These are phyloP conservation scores for Gryllus bimaculatus DNA, from an alignment of 1,140 invertebrate genomes.

Conservation along the genomic window DNA sequence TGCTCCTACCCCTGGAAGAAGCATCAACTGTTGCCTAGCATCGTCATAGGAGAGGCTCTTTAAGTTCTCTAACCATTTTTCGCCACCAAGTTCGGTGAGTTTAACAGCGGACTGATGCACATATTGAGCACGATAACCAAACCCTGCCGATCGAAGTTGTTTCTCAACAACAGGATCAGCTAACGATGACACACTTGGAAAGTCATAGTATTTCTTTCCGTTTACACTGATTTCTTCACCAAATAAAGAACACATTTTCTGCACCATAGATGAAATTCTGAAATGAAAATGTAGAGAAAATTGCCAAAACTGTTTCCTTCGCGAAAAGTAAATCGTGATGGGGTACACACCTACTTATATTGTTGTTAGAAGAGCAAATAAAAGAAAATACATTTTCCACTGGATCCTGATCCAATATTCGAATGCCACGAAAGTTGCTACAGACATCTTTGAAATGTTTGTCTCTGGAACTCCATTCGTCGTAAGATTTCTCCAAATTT, in stretches of 20 bases:
- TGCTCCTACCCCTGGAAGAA: constrained; percentile 75
- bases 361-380: constrained; percentile 96
- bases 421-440: constrained; percentile 65
- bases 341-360: constrained; percentile 65
- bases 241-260: constrained; percentile 76
- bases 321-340: constrained; percentile 9
- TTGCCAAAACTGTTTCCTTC: constrained; percentile 17
- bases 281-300: constrained; percentile 19
- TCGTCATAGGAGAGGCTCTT: constrained; percentile 55
- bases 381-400: constrained; percentile 92
- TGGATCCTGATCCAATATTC: constrained; percentile 86
- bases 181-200: constrained; percentile 65
- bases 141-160: constrained; percentile 65
- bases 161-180: constrained; percentile 50
- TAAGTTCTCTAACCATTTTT: constrained; percentile 60
- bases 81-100: constrained; percentile 55
- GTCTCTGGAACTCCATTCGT: constrained; percentile 65
- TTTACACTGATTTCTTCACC: constrained; percentile 64
- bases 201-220: constrained; percentile 58
- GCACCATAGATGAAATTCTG: constrained; percentile 84
- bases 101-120: constrained; percentile 62
- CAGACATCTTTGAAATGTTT: constrained; percentile 58
- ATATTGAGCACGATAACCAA: constrained; percentile 87
- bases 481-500: constrained; percentile 57
- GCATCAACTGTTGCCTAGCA: constrained; percentile 62